Evolutionary conservation across 1,140 invertebrate species (phyloP).

Genomic region (Drosophila chauvacae): DNA sequence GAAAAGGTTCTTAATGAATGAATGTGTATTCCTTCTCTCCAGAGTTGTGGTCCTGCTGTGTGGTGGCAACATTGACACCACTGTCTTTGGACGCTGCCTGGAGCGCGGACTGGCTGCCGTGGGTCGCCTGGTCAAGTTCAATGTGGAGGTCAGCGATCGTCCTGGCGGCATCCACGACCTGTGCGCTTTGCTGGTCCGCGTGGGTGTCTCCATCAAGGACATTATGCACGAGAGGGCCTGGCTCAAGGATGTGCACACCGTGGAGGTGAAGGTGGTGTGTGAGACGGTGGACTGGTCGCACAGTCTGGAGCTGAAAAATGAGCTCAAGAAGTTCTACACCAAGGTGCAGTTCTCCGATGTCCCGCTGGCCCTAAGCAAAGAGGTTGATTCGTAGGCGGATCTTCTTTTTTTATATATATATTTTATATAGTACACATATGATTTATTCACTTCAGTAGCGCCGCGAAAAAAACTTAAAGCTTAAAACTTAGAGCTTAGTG

Average conservation of each 20-base stretch:
- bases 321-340: constrained; percentile 87
- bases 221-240: constrained; percentile 97
- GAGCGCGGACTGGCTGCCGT: constrained; percentile 95
- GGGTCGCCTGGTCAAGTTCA: constrained; percentile 93
- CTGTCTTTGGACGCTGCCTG: constrained; percentile 93
- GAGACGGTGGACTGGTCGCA: constrained; percentile 94
- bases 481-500: constrained; percentile 59
- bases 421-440: constrained; percentile 48
- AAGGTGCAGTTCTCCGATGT: constrained; percentile 84
- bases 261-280: constrained; percentile 92
- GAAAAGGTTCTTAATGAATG: background rate
- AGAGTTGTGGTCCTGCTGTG: constrained; percentile 92
- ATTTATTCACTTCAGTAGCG: constrained; percentile 55
- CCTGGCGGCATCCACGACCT: constrained; percentile 95
- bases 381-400: background rate
- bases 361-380: constrained; percentile 84
- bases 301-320: constrained; percentile 87
- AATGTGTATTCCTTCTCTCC: background rate
- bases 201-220: constrained; percentile 96
- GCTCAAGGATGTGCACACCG: constrained; percentile 95
- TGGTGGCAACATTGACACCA: constrained; percentile 97
- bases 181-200: constrained; percentile 89
- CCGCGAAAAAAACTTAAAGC: constrained; percentile 47
- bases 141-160: constrained; percentile 93
- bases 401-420: constrained; percentile 7